Evolutionary conservation across 2,797 vertebrate genomes (phyloP), one percentile per base, ranked within the genome.

Genomic region (Scolopax rusticola): DNA sequence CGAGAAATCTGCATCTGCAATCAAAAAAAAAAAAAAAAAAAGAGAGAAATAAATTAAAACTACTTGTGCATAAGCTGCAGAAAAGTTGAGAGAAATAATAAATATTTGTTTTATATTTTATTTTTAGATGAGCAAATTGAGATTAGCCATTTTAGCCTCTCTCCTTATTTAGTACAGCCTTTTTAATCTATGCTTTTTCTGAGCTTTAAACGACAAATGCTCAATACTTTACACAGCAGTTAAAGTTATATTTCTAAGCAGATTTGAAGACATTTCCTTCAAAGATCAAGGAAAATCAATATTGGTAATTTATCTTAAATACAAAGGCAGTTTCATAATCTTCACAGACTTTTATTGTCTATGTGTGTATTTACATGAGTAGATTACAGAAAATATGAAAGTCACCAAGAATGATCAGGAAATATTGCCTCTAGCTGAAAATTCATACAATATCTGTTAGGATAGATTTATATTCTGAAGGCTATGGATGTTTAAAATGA

Each of bases 401-500:
- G 16, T 67, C 82, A 64, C 13, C n/a, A 28, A 74, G 20, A 85
- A 80, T 32, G 9, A 82, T 82, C 27, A 87, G 47, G 36, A 93
- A 74, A 60, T 60, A 6, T 93, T 89, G 56, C 89, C 50, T 76
- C 17, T 70, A 76, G 64, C 48, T 69, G 45, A 51, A 89, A 93
- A 84, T 45, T 63, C 14, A 60, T 74, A 43, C 40, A 61, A 1
- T 84, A 90, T 51, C 77, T 90, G n/a, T 54, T 71, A 41, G 51
- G 15, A 61, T 41, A 90, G 12, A 77, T 86, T 74, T 89, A 43
- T 84, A 74, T 93, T 77, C 61, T 84, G 75, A 87, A 86, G 92
- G 43, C 75, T 70, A 69, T 15, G 24, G 63, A 28, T 81, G 61
- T 83, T 94, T 93, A 71, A 96, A 95, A 94, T 90, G 2, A 77